These are phyloP conservation scores for Notiomystis cincta DNA, from an alignment of 2,113 vertebrate species.

Conservation along the genomic window DNA sequence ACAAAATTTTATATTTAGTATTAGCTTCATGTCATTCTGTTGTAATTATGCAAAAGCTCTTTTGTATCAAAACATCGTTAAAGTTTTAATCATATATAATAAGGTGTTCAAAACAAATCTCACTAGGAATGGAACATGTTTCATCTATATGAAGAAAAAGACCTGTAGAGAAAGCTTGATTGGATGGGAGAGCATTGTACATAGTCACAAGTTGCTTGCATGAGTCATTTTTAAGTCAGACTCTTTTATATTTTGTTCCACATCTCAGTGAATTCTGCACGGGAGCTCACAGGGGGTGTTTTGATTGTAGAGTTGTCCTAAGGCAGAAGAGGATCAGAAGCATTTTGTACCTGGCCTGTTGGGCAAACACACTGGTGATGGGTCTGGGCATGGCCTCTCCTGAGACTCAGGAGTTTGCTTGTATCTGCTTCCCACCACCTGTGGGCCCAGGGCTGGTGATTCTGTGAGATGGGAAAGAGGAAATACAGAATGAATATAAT, in stretches of 20 bases:
- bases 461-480: neutral
- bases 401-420: neutral
- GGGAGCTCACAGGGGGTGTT: neutral
- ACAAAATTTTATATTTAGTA: neutral
- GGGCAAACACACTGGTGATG: neutral
- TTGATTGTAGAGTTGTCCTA: neutral
- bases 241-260: neutral
- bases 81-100: neutral
- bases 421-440: neutral
- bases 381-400: neutral
- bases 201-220: neutral
- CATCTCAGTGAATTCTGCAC: neutral
- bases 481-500: neutral
- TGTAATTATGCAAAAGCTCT: neutral
- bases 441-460: neutral
- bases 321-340: neutral
- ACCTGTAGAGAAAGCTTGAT: neutral
- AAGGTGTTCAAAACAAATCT: neutral
- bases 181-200: neutral
- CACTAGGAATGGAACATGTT: neutral
- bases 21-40: neutral
- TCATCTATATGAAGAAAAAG: neutral
- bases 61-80: neutral
- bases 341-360: neutral
- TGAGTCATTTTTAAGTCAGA: neutral